Evolutionary conservation across 2,888 invertebrate genomes (phyloP).

Genomic region (Trissolcus brochymenae): DNA sequence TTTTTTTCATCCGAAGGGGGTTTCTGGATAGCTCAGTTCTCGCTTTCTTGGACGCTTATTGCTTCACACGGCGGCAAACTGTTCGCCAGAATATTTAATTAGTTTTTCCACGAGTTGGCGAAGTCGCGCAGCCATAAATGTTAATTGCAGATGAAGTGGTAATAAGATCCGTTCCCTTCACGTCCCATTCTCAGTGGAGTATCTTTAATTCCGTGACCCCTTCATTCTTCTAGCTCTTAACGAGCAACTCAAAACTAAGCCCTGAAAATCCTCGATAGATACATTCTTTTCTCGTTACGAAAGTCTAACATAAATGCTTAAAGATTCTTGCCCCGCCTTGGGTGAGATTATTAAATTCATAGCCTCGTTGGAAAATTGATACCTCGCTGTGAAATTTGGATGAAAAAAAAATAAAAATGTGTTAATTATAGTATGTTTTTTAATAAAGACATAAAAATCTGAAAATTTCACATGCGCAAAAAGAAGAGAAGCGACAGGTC

Average conservation of each 20-base stretch:
- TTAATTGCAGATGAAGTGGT: constrained; percentile 77
- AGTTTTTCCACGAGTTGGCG: constrained; percentile 72
- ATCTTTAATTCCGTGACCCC: constrained; percentile 59
- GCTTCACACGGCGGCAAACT: constrained; percentile 53
- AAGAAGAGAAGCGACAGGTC: constrained; percentile 16
- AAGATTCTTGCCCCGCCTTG: constrained; percentile 3
- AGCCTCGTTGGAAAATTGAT: no score
- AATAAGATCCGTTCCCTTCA: constrained; percentile 68
- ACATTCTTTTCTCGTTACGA: constrained; percentile 63
- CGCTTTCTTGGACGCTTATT: constrained; percentile 53
- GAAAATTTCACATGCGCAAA: constrained; percentile 17
- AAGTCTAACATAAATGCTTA: constrained; percentile 42
- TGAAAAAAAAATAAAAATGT: no score
- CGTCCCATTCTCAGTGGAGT: constrained; percentile 52
- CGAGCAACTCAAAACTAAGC: constrained; percentile 64
- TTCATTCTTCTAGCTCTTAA: constrained; percentile 62
- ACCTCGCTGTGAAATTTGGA: no score
- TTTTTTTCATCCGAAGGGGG: constrained; percentile 18
- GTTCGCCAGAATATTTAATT: constrained; percentile 74
- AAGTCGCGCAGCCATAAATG: constrained; percentile 73
- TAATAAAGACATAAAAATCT: constrained; percentile 52
- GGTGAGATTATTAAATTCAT: no score
- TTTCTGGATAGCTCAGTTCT: constrained; percentile 31
- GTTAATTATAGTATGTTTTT: constrained; percentile 2
- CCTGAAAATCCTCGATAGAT: constrained; percentile 60